Evolutionary conservation across 2,797 vertebrate genomes (phyloP), one percentile per base, ranked within the genome.

Genomic region (Babyrousa celebensis): DNA sequence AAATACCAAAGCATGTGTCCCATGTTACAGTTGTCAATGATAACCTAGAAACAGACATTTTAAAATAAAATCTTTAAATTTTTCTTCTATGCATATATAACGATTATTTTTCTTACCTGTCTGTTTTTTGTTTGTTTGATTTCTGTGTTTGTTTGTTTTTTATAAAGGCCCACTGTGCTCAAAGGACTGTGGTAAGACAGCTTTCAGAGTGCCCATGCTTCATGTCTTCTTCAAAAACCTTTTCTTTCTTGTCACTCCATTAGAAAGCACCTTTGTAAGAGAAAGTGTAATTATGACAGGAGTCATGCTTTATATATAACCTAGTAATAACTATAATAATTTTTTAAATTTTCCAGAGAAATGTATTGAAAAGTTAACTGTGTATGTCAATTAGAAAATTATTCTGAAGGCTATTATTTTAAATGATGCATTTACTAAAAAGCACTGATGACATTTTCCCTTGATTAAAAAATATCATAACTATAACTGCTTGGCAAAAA

Each of bases 341-440:
- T 20, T 20, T 6, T 67, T 88, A 70, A 70, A 48, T n/a, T 32
- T 82, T 27, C 23, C 43, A 91, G n/a, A 70, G 43, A 94, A 70
- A 27, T 80, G 12, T 21, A 60, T 65, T 21, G 52, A 43, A 70
- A 93, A 75, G 72, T 72, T 60, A 93, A 43, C 65, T 29, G 3
- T 8, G 8, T 20, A 18, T 25, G n/a, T 92, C 62, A 58, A 40
- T 94, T 72, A 92, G 56, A 80, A 96, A 94, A 67, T 8, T 32
- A 85, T 68, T 80, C 32, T 52, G 40, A 70, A 89, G 36, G 75
- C 21, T 84, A 29, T 80, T 91, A 43, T 56, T 91, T 92, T 77
- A 92, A 92, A 90, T 40, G 29, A 23, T 25, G 67, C 11, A 60
- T 91, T 91, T 80, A 11, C 75, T 79, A 63, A 75, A 79, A 63